These are phyloP conservation scores for Dicentrarchus labrax DNA, from an alignment of 2,113 vertebrate species.

Conservation along the genomic window DNA sequence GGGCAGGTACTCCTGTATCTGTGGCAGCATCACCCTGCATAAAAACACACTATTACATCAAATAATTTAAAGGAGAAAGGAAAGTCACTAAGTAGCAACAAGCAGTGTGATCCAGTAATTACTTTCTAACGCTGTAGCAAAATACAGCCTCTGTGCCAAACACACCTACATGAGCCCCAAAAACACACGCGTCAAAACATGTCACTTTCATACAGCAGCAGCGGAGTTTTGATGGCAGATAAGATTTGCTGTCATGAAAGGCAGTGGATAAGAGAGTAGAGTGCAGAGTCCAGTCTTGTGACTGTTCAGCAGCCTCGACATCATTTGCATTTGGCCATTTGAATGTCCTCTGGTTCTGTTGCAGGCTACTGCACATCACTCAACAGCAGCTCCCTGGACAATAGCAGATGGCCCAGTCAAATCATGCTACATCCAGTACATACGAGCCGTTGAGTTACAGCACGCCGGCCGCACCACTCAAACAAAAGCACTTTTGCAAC, in stretches of 20 bases:
- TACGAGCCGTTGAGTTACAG: constrained; percentile 30
- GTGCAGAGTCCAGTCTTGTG: constrained; percentile 79
- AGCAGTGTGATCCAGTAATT: neutral
- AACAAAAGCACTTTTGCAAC: constrained; percentile 26
- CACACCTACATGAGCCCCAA: constrained; percentile 10
- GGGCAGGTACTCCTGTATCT: constrained; percentile 40
- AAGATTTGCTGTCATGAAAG: constrained; percentile 64
- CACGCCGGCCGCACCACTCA: neutral
- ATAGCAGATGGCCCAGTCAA: constrained; percentile 57
- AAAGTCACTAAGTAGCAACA: constrained; percentile 14
- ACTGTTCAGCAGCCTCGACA: constrained; percentile 62
- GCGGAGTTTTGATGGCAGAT: constrained; percentile 61
- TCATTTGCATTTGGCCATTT: constrained; percentile 78
- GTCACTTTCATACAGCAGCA: constrained; percentile 33
- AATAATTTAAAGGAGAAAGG: neutral
- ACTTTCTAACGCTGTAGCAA: neutral
- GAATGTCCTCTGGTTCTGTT: constrained; percentile 73
- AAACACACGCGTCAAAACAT: constrained; percentile 42
- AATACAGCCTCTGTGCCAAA: neutral
- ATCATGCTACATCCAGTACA: constrained; percentile 26
- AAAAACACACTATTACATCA: constrained; percentile 16
- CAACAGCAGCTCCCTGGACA: constrained; percentile 65
- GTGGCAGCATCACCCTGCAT: constrained; percentile 31
- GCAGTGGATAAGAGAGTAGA: constrained; percentile 50
- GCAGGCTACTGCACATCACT: constrained; percentile 70